Evolutionary conservation across 2,113 vertebrate genomes (phyloP).

Genomic region (Melanotaenia duboulayi): DNA sequence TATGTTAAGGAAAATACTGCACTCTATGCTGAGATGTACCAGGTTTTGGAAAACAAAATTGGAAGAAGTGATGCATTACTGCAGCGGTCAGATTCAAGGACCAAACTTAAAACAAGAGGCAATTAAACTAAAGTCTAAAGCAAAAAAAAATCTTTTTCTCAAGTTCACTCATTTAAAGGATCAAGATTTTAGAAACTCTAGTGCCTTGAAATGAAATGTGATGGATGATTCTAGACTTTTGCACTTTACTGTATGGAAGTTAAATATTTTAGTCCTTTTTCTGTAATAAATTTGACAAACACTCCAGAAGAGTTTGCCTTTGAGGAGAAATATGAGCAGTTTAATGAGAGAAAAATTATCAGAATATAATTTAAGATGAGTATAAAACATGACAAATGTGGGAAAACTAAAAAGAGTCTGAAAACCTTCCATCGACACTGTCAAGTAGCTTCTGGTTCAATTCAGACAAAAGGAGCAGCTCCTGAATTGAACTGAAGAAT

Average conservation of each 20-base stretch:
- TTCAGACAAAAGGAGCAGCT: conserved; percentile 43
- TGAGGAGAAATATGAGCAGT: neutral
- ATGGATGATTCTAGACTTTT: too few relatives aligned
- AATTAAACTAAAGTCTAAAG: too few relatives aligned
- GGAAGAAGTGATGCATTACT: too few relatives aligned
- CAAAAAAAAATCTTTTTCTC: too few relatives aligned
- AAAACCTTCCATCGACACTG: neutral
- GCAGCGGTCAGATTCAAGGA: too few relatives aligned
- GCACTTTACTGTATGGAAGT: too few relatives aligned
- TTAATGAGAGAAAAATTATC: neutral
- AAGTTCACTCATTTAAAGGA: too few relatives aligned
- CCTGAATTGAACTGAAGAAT: conserved; percentile 52
- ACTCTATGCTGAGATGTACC: too few relatives aligned
- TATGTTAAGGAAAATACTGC: too few relatives aligned
- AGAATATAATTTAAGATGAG: neutral
- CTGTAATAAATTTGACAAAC: neutral
- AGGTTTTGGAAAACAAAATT: too few relatives aligned
- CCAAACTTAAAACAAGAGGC: too few relatives aligned
- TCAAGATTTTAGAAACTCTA: neutral
- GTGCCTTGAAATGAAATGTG: too few relatives aligned
- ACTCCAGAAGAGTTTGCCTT: neutral
- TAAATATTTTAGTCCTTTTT: neutral
- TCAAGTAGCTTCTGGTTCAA: conserved; percentile 45
- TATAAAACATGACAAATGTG: conserved; percentile 8
- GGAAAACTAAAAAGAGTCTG: neutral